Percentiles rank a stretch among this genome's conserved stretches.
Conservation (phyloP, 2,113 vertebrate species). For the Thomomys bottae region DNA sequence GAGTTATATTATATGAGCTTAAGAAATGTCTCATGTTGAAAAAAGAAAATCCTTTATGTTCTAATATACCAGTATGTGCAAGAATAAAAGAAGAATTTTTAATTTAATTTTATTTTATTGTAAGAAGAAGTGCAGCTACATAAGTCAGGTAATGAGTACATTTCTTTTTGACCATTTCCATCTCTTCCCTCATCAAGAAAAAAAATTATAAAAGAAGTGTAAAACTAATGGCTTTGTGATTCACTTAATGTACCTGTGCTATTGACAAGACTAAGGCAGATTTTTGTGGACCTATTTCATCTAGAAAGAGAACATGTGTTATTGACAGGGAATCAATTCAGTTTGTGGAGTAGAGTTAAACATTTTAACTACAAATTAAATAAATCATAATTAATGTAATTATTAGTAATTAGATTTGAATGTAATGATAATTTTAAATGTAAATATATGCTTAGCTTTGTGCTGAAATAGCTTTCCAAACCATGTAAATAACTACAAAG, state of each 20-base stretch:
- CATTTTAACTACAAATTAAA: background rate
- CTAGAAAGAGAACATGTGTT: background rate
- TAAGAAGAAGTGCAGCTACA: too few species aligned
- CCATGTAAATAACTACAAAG: background rate
- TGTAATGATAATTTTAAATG: conserved; percentile 34
- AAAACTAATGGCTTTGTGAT: conserved; percentile 43
- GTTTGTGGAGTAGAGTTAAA: conserved; percentile 26
- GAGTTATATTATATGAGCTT: background rate
- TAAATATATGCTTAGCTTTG: background rate
- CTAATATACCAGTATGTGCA: background rate
- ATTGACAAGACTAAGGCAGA: background rate
- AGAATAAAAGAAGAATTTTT: too few species aligned
- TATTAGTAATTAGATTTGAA: too few species aligned
- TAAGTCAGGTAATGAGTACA: too few species aligned
- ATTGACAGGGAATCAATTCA: conserved; percentile 30
- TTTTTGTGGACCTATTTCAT: conserved; percentile 13
- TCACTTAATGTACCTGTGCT: background rate
- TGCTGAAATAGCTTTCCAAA: background rate
- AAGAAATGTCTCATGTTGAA: background rate
- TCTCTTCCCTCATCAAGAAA: too few species aligned
- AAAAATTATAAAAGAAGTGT: background rate
- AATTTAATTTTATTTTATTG: too few species aligned
- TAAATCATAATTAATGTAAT: too few species aligned
- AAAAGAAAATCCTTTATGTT: background rate
- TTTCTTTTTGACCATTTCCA: too few species aligned